Percentiles rank a stretch among this genome's conserved stretches.
Evolutionary conservation across 2,113 vertebrate genomes (phyloP).

Genomic region (Phocoena sinus): DNA sequence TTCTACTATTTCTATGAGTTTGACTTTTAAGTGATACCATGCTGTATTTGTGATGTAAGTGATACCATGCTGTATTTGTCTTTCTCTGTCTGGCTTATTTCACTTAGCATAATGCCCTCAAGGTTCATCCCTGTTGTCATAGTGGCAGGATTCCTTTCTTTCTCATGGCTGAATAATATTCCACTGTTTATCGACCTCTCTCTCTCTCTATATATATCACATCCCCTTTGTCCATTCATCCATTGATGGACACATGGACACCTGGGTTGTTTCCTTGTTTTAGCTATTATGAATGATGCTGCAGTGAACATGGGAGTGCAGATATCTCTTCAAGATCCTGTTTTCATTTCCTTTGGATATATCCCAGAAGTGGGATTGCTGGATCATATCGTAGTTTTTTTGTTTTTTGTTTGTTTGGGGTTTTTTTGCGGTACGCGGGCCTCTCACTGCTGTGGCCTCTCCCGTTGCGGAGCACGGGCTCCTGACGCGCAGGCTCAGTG

Average conservation of each 20-base stretch:
- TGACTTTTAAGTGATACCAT: too few species aligned
- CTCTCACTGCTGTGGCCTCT: too few species aligned
- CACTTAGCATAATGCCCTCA: not conserved
- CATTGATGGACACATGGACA: not conserved
- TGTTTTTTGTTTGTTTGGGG: too few species aligned
- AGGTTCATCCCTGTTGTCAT: not conserved
- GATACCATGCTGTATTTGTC: not conserved
- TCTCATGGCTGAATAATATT: not conserved
- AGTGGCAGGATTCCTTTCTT: not conserved
- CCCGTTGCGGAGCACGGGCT: too few species aligned
- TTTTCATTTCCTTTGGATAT: not conserved
- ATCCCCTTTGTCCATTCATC: not conserved
- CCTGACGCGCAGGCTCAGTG: fast-evolving
- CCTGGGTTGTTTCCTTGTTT: not conserved
- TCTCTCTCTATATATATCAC: not conserved
- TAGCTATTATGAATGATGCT: not conserved
- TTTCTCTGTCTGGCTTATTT: not conserved
- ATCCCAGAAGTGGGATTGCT: not conserved
- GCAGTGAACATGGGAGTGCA: not conserved
- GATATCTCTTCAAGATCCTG: not conserved
- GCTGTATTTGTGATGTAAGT: not conserved
- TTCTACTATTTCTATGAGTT: not conserved
- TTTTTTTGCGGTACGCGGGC: too few species aligned
- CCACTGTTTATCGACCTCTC: not conserved
- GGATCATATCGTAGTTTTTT: not conserved